Percentiles rank a stretch among this genome's conserved stretches.
phyloP scores from a whole-genome alignment of 1,140 invertebrate genomes.

The Nebria ingens region DNA sequence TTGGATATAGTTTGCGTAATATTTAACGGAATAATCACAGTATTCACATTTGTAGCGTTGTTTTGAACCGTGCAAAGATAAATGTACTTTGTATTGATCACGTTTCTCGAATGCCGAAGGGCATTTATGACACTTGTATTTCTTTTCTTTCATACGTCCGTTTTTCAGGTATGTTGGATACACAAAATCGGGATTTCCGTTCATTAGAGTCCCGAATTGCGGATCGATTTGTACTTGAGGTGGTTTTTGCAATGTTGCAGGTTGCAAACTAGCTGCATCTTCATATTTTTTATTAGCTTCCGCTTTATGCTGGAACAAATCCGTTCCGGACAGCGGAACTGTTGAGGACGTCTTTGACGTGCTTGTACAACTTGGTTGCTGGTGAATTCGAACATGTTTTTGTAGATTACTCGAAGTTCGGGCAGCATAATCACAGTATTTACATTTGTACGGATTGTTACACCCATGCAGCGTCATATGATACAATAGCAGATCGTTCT shows the following conservation, averaged over 20 bases:
- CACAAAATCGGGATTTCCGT: conserved; percentile 62
- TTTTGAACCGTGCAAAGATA: conserved; percentile 71
- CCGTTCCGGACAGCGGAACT: conserved; percentile 50
- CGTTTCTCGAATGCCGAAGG: conserved; percentile 80
- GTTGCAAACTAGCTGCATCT: conserved; percentile 8
- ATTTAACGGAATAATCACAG: conserved; percentile 83
- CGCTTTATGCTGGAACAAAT: conserved; percentile 48
- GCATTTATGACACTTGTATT: conserved; percentile 76
- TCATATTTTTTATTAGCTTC: conserved; percentile 38
- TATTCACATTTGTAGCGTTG: conserved; percentile 73
- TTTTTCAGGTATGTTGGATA: conserved; percentile 67
- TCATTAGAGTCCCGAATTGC: conserved; percentile 53
- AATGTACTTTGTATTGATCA: conserved; percentile 74
- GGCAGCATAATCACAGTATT: conserved; percentile 74
- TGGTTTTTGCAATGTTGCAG: neutral
- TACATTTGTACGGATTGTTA: conserved; percentile 59
- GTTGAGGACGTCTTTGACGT: conserved; percentile 13
- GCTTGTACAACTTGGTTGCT: conserved; percentile 19
- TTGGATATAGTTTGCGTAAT: conserved; percentile 71
- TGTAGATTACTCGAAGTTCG: conserved; percentile 66
- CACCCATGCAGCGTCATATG: conserved; percentile 62
- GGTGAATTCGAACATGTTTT: conserved; percentile 58
- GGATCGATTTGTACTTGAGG: conserved; percentile 42
- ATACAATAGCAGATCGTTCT: conserved; percentile 57
- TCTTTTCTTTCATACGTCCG: conserved; percentile 61